Conservation (phyloP, 2,797 vertebrate species). For the Momotus momota region DNA sequence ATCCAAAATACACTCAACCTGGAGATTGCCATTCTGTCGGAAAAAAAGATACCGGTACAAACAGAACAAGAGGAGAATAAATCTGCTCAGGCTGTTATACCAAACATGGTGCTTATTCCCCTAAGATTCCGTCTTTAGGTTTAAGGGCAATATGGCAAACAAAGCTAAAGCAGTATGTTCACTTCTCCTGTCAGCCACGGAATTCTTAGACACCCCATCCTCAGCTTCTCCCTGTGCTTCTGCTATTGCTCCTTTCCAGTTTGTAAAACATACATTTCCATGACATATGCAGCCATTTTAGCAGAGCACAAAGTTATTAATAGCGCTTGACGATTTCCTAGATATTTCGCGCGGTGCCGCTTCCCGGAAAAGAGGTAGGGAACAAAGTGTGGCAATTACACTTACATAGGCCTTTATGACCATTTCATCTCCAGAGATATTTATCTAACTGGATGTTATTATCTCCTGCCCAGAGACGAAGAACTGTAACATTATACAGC, state of each 20-base stretch:
- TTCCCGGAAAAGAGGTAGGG: conserved; percentile 13
- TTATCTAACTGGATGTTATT: background rate
- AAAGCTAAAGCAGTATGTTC: background rate
- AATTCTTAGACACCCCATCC: background rate
- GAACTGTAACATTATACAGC: background rate
- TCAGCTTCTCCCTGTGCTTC: background rate
- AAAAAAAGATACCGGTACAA: background rate
- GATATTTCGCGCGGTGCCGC: background rate
- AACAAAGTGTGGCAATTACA: conserved; percentile 16
- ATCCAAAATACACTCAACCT: background rate
- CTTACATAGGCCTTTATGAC: background rate
- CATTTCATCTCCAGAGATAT: conserved; percentile 10
- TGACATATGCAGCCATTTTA: background rate
- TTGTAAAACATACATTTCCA: conserved; percentile 17
- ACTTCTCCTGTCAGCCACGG: background rate
- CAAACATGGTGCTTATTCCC: background rate
- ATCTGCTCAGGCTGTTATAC: background rate
- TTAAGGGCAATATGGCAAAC: background rate
- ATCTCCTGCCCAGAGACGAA: background rate
- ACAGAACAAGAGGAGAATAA: background rate
- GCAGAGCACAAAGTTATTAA: conserved; percentile 22
- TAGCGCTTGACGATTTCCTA: background rate
- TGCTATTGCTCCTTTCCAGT: conserved; percentile 34
- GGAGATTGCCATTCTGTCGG: background rate
- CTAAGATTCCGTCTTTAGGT: background rate